Evolutionary conservation across 2,113 vertebrate species (phyloP), one percentile per base, ranked within the genome.

Genomic region (Sceloporus tristichus): DNA sequence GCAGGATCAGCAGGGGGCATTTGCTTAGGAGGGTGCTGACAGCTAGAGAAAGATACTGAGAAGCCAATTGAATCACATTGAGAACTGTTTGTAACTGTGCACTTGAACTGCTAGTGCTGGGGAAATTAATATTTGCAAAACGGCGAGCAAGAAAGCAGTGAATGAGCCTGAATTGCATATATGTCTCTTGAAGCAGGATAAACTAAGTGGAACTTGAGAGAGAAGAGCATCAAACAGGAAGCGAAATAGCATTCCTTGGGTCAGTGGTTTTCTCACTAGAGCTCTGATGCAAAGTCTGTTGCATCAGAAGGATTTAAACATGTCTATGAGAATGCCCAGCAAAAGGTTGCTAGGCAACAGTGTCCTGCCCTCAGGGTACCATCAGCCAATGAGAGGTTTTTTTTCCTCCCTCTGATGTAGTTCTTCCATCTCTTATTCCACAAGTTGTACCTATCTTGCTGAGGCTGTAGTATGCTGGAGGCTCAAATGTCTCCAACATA

Each of bases 301-400:
- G 82, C 0, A 0, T 65, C 86, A 62, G 83, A 93, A 91, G 85
- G 79, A 83, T 94, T 92, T 82, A 84, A 81, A 59, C 7, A 23
- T 87, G 42, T 91, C 89, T 0, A 83, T 92, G 91, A 93, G 93
- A 91, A 92, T 93, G 75, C 88, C 92, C 74, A 90, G 90, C 82
- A 79, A 93, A 93, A 85, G 85, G 94, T 95, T 95, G 94, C 94
- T 92, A 94, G 92, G 95, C 94, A 96, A 96, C 95, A 40, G 84
- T 89, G 92, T 95, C 94, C 93, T 94, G 93, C 95, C 94, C 93
- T 94, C 90, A 76, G 93, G 95, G 91, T 94, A 93, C 90, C 86
- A 3, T 81, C 86, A 92, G 93, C 93, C 85, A 62, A 89, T 86
- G 92, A 93, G 87, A 93, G 91, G 91, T 92, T 92, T 34, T 34